Evolutionary conservation across 2,888 invertebrate species (phyloP).

Genomic region (Drosophila merina): DNA sequence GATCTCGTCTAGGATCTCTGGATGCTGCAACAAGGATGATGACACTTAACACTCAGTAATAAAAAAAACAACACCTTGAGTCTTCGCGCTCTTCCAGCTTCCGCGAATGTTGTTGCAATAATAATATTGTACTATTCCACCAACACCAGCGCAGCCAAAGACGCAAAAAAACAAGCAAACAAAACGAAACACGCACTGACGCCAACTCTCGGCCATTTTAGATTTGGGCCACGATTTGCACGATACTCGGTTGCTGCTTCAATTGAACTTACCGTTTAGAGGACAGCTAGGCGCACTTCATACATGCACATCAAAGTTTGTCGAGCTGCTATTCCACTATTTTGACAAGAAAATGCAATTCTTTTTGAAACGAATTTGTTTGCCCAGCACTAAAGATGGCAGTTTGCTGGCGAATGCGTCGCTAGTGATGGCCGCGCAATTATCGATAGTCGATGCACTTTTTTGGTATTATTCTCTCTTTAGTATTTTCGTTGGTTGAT

Average conservation of each 20-base stretch:
- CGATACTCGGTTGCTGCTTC: not conserved
- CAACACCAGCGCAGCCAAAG: not conserved
- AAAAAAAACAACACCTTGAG: not conserved
- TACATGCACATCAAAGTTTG: not conserved
- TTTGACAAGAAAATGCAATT: not conserved
- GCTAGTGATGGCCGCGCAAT: not conserved
- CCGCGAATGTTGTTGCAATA: not conserved
- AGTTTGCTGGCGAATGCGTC: not conserved
- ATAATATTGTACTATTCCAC: not conserved
- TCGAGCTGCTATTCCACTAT: not conserved
- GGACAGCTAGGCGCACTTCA: not conserved
- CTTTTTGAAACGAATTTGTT: slow-evolving; percentile 1
- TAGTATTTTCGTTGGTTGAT: slow-evolving; percentile 1
- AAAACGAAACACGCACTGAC: not conserved
- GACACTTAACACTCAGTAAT: too few relatives aligned
- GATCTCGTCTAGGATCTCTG: not conserved
- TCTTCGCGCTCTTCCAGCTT: not conserved
- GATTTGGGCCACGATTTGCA: not conserved
- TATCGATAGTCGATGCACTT: not conserved
- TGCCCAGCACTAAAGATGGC: slow-evolving; percentile 1
- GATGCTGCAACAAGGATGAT: slow-evolving; percentile 1
- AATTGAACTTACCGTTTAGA: not conserved
- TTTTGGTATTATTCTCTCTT: not conserved
- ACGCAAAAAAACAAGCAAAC: not conserved
- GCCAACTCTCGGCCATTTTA: slow-evolving; percentile 2